Conservation (phyloP, 2,888 invertebrate species). For the Pristionchus fissidentatus region DNA sequence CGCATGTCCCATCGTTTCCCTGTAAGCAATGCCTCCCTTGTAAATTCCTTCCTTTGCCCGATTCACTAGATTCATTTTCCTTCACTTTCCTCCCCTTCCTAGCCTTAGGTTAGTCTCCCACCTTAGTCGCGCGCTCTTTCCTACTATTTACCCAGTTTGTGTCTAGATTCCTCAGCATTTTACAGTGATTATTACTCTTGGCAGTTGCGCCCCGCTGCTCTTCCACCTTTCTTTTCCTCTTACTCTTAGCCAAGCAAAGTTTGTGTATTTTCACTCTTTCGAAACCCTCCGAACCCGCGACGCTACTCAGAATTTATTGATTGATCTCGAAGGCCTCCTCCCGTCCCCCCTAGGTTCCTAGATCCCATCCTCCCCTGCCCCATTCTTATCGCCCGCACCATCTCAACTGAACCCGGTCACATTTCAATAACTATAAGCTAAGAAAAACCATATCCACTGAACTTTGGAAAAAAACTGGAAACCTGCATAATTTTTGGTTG, state of each 20-base stretch:
- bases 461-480: too few species aligned
- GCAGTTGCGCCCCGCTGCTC: neutral
- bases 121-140: too few species aligned
- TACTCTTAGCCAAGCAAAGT: constrained; percentile 4
- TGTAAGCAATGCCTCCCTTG: constrained; percentile 31
- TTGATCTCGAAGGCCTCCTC: constrained; percentile 8
- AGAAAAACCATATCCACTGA: neutral
- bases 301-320: constrained; percentile 17
- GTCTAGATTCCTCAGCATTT: too few species aligned
- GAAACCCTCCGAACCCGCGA: neutral
- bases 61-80: neutral
- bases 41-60: neutral
- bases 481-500: constrained; percentile 5
- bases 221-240: neutral
- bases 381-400: neutral
- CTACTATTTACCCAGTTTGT: too few species aligned
- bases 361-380: neutral
- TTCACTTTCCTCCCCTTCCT: neutral
- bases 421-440: neutral
- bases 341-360: constrained; percentile 18
- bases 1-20: neutral
- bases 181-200: too few species aligned
- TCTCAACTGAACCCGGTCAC: constrained; percentile 8
- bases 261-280: neutral
- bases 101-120: constrained; percentile 23